Evolutionary conservation across 2,113 vertebrate species (phyloP).

Genomic region (Gymnogyps californianus): DNA sequence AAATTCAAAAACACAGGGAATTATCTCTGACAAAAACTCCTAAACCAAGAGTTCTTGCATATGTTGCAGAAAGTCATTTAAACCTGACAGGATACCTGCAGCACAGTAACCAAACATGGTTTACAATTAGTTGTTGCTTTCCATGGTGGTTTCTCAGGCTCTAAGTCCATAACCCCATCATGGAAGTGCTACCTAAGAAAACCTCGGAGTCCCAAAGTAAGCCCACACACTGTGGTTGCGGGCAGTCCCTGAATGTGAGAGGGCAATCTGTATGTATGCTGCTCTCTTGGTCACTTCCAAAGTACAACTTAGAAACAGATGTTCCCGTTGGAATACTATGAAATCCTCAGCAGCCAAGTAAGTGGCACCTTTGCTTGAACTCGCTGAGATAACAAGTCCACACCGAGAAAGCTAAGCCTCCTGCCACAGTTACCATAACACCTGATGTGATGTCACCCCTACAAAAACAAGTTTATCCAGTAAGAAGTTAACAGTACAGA

Average conservation of each 20-base stretch:
- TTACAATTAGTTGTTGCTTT: not conserved
- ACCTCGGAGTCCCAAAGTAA: not conserved
- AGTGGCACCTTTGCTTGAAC: not conserved
- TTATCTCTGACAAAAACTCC: not conserved
- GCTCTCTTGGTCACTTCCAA: not conserved
- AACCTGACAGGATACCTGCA: not conserved
- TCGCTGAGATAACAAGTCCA: not conserved
- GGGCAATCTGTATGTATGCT: not conserved
- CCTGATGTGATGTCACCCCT: not conserved
- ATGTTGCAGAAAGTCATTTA: not conserved
- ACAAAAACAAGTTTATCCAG: not conserved
- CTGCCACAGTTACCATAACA: not conserved
- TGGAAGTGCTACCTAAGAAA: not conserved
- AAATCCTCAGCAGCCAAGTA: not conserved
- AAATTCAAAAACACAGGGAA: not conserved
- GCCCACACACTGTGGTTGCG: fast-evolving
- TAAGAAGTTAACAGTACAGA: not conserved
- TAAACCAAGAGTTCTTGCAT: not conserved
- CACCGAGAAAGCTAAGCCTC: not conserved
- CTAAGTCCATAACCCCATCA: not conserved
- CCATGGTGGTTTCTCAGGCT: not conserved
- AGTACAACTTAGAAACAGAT: not conserved
- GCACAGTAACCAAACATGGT: not conserved
- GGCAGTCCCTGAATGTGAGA: not conserved
- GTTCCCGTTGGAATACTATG: not conserved